Percentiles rank a stretch among this genome's conserved stretches.
Evolutionary conservation across 2,113 vertebrate species (phyloP).

Genomic region (Hymenochirus boettgeri): DNA sequence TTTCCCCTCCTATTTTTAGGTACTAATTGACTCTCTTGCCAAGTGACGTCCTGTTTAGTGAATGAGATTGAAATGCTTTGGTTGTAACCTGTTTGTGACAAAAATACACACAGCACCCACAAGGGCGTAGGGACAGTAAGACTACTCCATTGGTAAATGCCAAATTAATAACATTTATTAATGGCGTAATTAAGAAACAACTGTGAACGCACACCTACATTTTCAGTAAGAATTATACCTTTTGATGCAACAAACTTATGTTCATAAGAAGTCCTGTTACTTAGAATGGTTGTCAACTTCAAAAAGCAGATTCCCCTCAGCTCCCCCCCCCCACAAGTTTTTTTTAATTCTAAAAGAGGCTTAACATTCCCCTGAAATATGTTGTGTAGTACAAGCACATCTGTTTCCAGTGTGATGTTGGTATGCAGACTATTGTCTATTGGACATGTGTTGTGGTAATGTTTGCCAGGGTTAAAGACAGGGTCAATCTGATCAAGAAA

Average conservation of each 20-base stretch:
- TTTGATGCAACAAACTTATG: not conserved
- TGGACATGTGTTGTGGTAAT: slow-evolving; percentile 76
- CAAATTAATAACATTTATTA: not conserved
- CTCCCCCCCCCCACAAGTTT: not conserved
- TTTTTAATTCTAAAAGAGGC: slow-evolving; percentile 48
- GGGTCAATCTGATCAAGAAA: slow-evolving; percentile 82
- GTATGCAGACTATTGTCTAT: slow-evolving; percentile 82
- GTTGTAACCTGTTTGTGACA: slow-evolving; percentile 61
- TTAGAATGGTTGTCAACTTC: no score
- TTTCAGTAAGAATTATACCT: not conserved
- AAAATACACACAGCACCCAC: slow-evolving; percentile 42
- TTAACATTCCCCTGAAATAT: slow-evolving; percentile 43
- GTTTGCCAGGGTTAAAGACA: slow-evolving; percentile 81
- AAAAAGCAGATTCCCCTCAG: not conserved
- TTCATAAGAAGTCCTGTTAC: no score
- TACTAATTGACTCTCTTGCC: slow-evolving; percentile 84
- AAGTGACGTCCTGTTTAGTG: slow-evolving; percentile 73
- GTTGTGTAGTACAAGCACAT: slow-evolving; percentile 58
- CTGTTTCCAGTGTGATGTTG: slow-evolving; percentile 74
- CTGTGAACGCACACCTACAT: not conserved
- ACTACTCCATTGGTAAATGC: not conserved
- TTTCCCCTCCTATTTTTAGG: slow-evolving; percentile 60
- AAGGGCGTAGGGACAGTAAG: not conserved
- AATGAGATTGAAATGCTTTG: slow-evolving; percentile 59
- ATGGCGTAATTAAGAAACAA: not conserved